Evolutionary conservation across 2,113 vertebrate species (phyloP), one percentile per base, ranked within the genome.

Genomic region (Poeciliopsis turrubarensis): DNA sequence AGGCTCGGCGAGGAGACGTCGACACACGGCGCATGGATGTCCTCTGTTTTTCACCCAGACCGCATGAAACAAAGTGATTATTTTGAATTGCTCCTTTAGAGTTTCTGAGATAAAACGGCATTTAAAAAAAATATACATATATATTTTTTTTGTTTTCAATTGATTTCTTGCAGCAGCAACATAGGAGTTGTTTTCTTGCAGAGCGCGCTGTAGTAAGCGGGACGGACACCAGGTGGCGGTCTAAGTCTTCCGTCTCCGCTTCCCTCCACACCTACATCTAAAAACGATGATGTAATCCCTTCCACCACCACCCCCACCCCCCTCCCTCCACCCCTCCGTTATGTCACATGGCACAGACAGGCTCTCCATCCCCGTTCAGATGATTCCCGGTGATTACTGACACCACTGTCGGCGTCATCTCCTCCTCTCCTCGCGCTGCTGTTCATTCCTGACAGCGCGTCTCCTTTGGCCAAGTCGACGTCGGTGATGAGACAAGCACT

Each of bases 261-360:
- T 66, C 70, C 78, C 63, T 60, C 26, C 77, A 82, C 87, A 77
- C 87, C 77, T 85, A 72, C 74, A 81, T 76, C 81, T 67, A 70
- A 81, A 37, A 91, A 82, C 77, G 63, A 91, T 93, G 91, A 93
- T 89, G 92, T 93, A 91, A 93, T 93, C 91, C 81, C 83, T 92
- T 87, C 64, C 66, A 81, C 29, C 29, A 29, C 29, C 29, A n/a
- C 29, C 1, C 29, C 29, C 1, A 3, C 2, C 29, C 29, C 29
- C 29, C 29, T 29, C 29, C 29, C 29, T 29, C 29, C 29, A 76
- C 44, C 74, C 34, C 74, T 9, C 34, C 80, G 72, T 91, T 90
- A 81, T 90, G 89, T 90, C 89, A 89, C 87, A 82, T 62, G 61
- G 86, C 79, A 84, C 81, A 79, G 85, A 85, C 81, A 84, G 86